A percentile compares a stretch with the other conserved stretches of the same genome.
Evolutionary conservation across 23 tunicate species (phyloP).

Genomic region (Halocynthia aurantium): DNA sequence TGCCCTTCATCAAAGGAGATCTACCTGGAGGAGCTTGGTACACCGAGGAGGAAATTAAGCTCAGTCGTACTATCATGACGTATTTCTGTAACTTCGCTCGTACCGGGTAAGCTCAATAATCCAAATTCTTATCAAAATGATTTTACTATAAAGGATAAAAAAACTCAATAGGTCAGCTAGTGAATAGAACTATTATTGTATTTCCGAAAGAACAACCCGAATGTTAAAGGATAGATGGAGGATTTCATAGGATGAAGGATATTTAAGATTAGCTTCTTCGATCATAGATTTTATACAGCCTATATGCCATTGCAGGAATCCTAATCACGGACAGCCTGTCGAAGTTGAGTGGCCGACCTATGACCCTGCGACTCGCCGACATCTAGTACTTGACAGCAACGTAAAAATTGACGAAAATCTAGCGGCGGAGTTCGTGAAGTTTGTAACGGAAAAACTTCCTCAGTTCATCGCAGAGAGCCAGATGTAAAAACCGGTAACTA

Average conservation of each 20-base stretch:
- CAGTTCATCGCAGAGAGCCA: neutral
- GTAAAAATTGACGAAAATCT: constrained; percentile 3
- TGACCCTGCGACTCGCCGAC: constrained; percentile 1
- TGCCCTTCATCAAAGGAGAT: constrained; percentile 63
- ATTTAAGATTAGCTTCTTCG: no score
- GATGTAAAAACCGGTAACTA: no score
- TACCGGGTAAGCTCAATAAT: constrained; percentile 45
- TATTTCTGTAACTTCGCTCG: constrained; percentile 74
- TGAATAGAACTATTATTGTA: no score
- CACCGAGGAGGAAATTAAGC: constrained; percentile 64
- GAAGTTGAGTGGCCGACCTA: constrained; percentile 6
- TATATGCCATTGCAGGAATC: constrained; percentile 4
- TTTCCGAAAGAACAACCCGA: no score
- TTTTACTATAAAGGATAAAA: no score
- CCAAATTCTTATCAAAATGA: no score
- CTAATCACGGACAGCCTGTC: constrained; percentile 7
- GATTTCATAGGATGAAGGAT: no score
- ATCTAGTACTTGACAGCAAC: constrained; percentile 1
- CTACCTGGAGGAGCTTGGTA: constrained; percentile 63
- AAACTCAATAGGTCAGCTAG: no score
- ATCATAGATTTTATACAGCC: neutral
- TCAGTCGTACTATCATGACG: constrained; percentile 65
- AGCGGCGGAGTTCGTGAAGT: neutral
- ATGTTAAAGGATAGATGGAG: no score
- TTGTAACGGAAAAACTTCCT: constrained; percentile 1